Base-by-base conservation (phyloP, 2,888 invertebrate species). In the Diarsia rubi region DNA sequence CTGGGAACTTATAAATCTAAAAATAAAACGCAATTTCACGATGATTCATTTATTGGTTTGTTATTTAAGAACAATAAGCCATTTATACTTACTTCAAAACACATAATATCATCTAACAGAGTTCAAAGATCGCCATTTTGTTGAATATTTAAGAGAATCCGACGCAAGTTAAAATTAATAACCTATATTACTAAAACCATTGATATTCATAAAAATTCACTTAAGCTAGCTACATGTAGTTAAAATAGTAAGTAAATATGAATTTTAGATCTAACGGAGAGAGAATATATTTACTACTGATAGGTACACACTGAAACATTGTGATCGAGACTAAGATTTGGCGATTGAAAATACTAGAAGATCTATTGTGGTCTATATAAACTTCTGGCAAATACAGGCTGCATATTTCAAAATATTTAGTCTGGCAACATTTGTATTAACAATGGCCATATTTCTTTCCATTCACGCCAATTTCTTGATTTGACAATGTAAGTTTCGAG, bases 301-400 rank as follows among this genome's bases (percentile, higher is more conserved):
- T 83, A 89, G 90, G 89, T 91, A 89, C 86, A 89, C 88, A 87
- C 81, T 88, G 88, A 89, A 81, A 86, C 85, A 87, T 86, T 84
- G 89, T 89, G 88, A 86, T 85, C 78, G 82, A 82, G 77, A 79
- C 69, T 73, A 86, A 88, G 85, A 82, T 89, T 90, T 91, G 90
- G 91, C 89, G 87, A 87, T 89, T 80, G 83, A 86, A 86, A 80
- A 78, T 84, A 64, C 74, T 85, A 86, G 74, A 78, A 78, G 78
- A 72, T 72, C 64, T 76, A 76, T 80, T 74, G 74, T 73, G 79
- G 72, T 75, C 49, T 69, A 75, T 45, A 83, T 85, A 86, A 93
- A 95, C 95, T 95, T 95, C 93, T 96, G 95, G 79, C 95, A 96
- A 95, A 95, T 94, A 95, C 95, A 95, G 96, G 95, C 95, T 90